phyloP scores from a whole-genome alignment of 2,888 invertebrate species.

The Parasteatoda lunata region DNA sequence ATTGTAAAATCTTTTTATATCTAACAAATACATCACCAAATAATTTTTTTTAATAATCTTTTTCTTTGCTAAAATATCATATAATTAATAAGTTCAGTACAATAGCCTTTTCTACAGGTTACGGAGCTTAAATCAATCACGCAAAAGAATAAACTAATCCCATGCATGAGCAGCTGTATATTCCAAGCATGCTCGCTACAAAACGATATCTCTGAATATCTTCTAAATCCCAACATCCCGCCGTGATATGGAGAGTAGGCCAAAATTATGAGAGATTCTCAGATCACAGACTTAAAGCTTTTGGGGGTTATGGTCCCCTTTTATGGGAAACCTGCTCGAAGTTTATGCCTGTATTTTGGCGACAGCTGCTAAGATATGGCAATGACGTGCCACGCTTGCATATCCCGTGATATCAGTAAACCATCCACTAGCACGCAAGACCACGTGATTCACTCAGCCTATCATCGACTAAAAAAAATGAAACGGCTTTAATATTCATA shows the following conservation, averaged over 20 bases:
- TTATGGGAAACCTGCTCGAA: constrained; percentile 16
- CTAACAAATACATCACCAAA: no score
- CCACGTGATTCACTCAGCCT: not conserved
- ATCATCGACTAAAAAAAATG: no score
- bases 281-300: not conserved
- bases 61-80: no score
- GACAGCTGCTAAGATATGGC: constrained; percentile 53
- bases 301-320: not conserved
- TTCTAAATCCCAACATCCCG: not conserved
- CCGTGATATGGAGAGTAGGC: not conserved
- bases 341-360: constrained; percentile 36
- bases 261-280: not conserved
- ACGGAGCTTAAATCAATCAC: no score
- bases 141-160: no score
- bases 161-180: not conserved
- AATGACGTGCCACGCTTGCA: constrained; percentile 32
- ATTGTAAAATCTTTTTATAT: no score
- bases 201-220: not conserved
- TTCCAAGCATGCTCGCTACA: not conserved
- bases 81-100: no score
- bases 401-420: constrained; percentile 23
- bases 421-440: constrained; percentile 12
- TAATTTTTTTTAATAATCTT: no score
- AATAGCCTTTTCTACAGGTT: no score
- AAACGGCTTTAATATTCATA: no score